A percentile compares a stretch with the other conserved stretches of the same genome.
phyloP scores from a whole-genome alignment of 2,888 invertebrate genomes.

The Rotaria macrura region DNA sequence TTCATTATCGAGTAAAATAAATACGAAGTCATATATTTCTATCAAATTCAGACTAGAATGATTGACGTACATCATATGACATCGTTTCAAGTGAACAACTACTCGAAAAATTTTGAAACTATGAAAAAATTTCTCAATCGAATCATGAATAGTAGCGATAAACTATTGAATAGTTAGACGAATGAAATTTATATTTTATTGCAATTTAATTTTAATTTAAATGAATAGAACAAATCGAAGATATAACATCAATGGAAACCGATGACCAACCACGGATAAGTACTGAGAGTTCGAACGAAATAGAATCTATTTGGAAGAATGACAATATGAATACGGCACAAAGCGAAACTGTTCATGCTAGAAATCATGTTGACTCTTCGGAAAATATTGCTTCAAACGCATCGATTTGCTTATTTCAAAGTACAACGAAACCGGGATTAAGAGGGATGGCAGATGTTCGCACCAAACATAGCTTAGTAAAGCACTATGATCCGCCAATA shows the following conservation, averaged over 20 bases:
- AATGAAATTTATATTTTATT: not conserved
- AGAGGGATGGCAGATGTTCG: not conserved
- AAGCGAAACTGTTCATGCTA: too few relatives aligned
- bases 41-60: too few relatives aligned
- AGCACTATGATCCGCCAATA: not conserved
- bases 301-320: not conserved
- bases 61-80: too few relatives aligned
- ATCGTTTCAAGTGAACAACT: too few relatives aligned
- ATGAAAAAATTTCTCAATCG: too few relatives aligned
- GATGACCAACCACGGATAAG: not conserved
- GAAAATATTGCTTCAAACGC: not conserved
- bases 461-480: not conserved
- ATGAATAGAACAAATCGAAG: not conserved
- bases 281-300: not conserved
- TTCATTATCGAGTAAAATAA: too few relatives aligned
- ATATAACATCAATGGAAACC: not conserved
- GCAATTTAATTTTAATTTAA: not conserved
- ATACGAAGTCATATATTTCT: too few relatives aligned
- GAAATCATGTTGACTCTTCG: not conserved
- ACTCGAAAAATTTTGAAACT: too few relatives aligned
- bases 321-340: not conserved
- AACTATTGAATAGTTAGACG: too few relatives aligned
- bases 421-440: not conserved
- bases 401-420: not conserved
- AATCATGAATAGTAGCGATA: too few relatives aligned